Evolutionary conservation across 2,797 vertebrate species (phyloP).

Genomic region (Ateles fusciceps): DNA sequence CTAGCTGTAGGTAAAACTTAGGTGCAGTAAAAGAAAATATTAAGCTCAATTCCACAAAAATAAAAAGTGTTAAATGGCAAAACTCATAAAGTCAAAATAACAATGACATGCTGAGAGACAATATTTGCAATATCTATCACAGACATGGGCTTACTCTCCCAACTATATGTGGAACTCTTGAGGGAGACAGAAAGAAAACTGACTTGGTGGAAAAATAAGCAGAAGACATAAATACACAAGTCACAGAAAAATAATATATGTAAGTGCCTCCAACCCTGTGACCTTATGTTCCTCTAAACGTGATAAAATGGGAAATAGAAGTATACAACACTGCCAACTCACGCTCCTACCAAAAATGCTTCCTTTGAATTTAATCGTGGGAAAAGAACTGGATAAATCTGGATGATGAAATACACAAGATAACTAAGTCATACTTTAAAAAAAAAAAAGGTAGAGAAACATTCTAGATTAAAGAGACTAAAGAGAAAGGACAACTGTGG

Average conservation of each 20-base stretch:
- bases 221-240: neutral
- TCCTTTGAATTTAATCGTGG: neutral
- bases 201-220: neutral
- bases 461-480: neutral
- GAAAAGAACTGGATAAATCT: neutral
- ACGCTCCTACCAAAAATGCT: neutral
- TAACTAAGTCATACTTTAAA: neutral
- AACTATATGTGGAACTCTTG: neutral
- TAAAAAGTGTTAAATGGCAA: neutral
- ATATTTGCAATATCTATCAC: neutral
- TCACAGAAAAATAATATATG: neutral
- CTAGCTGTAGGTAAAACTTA: neutral
- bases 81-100: neutral
- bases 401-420: neutral
- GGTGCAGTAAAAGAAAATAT: neutral
- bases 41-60: neutral
- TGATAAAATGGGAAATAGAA: neutral
- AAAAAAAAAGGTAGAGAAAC: neutral
- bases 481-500: neutral
- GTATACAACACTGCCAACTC: neutral
- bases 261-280: neutral
- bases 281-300: neutral
- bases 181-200: neutral
- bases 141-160: neutral
- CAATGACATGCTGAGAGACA: neutral